Evolutionary conservation across 2,888 invertebrate genomes (phyloP).

Genomic region (Priocnemis perturbator): DNA sequence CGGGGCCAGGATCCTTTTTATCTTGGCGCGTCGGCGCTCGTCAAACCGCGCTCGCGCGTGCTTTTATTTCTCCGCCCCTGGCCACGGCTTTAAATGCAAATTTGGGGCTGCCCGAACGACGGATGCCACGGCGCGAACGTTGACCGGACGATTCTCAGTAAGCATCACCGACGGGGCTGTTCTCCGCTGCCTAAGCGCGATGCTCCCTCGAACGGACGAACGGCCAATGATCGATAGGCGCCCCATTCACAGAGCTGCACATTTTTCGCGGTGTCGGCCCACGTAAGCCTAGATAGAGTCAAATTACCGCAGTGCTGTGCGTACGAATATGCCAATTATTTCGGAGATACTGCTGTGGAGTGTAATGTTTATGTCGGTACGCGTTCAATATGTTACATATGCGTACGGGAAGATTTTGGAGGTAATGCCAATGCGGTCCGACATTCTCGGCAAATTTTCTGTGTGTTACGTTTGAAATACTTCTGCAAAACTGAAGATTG

Average conservation of each 20-base stretch:
- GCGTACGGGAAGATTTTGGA: no score
- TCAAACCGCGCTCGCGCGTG: constrained; percentile 39
- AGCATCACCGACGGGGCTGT: no score
- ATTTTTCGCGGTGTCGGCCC: constrained; percentile 1
- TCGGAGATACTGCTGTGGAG: no score
- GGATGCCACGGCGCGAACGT: constrained; percentile 32
- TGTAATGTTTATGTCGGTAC: no score
- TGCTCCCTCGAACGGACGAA: neutral
- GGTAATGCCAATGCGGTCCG: no score
- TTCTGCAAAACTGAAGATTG: no score
- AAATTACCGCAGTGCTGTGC: neutral
- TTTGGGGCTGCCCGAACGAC: constrained; percentile 34
- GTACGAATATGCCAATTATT: neutral
- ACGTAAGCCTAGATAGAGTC: constrained; percentile 7
- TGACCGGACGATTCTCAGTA: constrained; percentile 20
- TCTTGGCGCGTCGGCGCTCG: constrained; percentile 42
- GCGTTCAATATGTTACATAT: no score
- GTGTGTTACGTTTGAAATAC: no score
- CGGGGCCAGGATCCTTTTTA: constrained; percentile 37
- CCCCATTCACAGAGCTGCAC: neutral
- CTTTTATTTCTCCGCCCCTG: constrained; percentile 29
- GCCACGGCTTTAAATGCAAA: constrained; percentile 57
- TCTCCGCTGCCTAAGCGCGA: no score
- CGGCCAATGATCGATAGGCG: constrained; percentile 2
- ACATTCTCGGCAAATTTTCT: no score